Evolutionary conservation across 2,888 invertebrate species (phyloP).

Genomic region (Ischnus inquisitorius): DNA sequence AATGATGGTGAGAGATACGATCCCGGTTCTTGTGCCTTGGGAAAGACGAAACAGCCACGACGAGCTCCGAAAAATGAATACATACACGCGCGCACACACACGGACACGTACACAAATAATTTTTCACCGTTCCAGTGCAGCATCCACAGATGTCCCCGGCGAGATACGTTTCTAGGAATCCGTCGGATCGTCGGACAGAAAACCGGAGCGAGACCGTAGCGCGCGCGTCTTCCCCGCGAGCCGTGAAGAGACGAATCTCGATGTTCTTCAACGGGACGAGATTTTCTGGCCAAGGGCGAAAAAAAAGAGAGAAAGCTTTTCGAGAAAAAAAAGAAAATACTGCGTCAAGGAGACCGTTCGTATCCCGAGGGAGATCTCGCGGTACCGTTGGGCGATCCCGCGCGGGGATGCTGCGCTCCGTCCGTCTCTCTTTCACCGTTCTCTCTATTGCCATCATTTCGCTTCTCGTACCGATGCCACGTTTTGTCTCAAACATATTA

Average conservation of each 20-base stretch:
- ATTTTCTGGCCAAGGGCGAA: neutral
- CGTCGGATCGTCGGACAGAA: conserved; percentile 62
- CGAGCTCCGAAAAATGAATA: conserved; percentile 8
- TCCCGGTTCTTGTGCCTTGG: conserved; percentile 36
- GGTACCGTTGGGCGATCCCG: conserved; percentile 74
- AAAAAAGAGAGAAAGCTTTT: conserved; percentile 14
- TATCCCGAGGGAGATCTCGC: conserved; percentile 75
- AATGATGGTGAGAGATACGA: conserved; percentile 62
- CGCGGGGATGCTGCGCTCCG: conserved; percentile 67
- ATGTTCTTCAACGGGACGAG: conserved; percentile 8
- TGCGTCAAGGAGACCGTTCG: conserved; percentile 25
- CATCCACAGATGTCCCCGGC: conserved; percentile 78
- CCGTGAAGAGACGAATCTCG: neutral
- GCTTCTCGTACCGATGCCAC: conserved; percentile 38
- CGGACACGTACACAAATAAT: neutral
- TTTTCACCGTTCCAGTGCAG: conserved; percentile 47
- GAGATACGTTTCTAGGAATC: conserved; percentile 82
- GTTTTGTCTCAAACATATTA: conserved; percentile 7
- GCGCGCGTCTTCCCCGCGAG: conserved; percentile 53
- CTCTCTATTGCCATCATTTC: conserved; percentile 18
- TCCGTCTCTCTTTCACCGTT: neutral
- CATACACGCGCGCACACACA: neutral
- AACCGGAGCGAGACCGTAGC: conserved; percentile 31
- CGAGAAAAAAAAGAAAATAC: conserved; percentile 36
- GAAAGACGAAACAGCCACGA: conserved; percentile 42